A percentile compares a stretch with the other conserved stretches of the same genome.
Evolutionary conservation across 2,888 invertebrate genomes (phyloP).

Genomic region (Eupithecia tripunctaria): DNA sequence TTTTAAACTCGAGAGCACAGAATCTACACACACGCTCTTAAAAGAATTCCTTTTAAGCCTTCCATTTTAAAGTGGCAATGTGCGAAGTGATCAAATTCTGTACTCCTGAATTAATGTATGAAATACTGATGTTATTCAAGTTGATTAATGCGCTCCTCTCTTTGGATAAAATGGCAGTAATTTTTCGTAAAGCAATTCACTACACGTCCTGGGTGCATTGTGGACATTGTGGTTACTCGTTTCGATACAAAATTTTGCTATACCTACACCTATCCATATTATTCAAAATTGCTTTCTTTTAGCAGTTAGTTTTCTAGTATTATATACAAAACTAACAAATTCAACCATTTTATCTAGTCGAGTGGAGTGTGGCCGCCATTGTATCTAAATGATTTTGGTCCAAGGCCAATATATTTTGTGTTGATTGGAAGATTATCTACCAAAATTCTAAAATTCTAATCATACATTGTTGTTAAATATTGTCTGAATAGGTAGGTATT

Average conservation of each 20-base stretch:
- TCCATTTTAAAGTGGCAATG: background rate
- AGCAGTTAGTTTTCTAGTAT: background rate
- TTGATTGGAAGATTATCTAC: background rate
- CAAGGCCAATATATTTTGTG: slow-evolving; percentile 6
- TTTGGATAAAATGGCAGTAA: background rate
- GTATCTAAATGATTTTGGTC: slow-evolving; percentile 8
- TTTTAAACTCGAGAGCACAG: background rate
- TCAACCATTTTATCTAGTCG: slow-evolving; percentile 9
- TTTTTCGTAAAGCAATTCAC: background rate
- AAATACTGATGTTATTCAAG: background rate
- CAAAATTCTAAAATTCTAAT: too few relatives aligned
- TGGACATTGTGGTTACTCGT: background rate
- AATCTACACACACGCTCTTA: background rate
- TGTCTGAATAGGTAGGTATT: background rate
- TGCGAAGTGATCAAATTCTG: background rate
- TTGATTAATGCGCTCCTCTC: background rate
- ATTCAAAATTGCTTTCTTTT: background rate
- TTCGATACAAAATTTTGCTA: background rate
- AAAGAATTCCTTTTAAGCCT: background rate
- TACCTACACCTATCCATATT: too few relatives aligned
- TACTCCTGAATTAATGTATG: background rate
- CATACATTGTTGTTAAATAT: background rate
- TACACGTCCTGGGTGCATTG: background rate
- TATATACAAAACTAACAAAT: background rate
- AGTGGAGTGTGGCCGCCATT: background rate